Evolutionary conservation across 2,113 vertebrate genomes (phyloP).

Genomic region (Cyprinus carpio): DNA sequence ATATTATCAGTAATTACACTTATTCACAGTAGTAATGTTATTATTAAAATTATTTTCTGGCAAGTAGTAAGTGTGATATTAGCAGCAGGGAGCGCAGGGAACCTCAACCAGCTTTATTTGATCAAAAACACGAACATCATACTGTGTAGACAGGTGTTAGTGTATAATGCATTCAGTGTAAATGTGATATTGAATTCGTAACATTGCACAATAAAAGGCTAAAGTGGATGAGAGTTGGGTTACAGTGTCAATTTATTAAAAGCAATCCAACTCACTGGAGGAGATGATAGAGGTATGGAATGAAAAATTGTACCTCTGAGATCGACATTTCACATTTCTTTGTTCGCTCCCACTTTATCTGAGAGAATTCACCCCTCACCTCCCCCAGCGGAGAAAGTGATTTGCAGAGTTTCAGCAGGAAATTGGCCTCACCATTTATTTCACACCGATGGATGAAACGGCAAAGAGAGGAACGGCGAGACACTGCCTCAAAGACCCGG

Average conservation of each 20-base stretch:
- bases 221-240: background rate
- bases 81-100: background rate
- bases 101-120: background rate
- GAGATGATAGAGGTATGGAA: background rate
- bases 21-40: background rate
- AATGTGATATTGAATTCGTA: constrained; percentile 5
- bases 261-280: constrained; percentile 5
- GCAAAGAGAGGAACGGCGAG: background rate
- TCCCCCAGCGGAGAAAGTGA: constrained; percentile 40
- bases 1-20: background rate
- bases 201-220: constrained; percentile 5
- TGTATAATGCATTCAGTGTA: background rate
- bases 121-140: background rate
- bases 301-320: constrained; percentile 48
- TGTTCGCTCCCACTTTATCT: constrained; percentile 51
- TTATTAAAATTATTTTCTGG: background rate
- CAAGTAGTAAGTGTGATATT: too few species aligned
- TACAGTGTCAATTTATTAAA: constrained; percentile 19
- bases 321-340: constrained; percentile 60
- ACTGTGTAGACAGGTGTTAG: background rate
- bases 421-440: constrained; percentile 40
- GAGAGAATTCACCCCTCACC: constrained; percentile 35
- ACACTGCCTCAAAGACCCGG: background rate
- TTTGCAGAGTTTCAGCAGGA: constrained; percentile 38
- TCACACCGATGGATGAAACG: constrained; percentile 27